Evolutionary conservation across 2,797 vertebrate genomes (phyloP), one percentile per base, ranked within the genome.

Genomic region (Anguilla anguilla): DNA sequence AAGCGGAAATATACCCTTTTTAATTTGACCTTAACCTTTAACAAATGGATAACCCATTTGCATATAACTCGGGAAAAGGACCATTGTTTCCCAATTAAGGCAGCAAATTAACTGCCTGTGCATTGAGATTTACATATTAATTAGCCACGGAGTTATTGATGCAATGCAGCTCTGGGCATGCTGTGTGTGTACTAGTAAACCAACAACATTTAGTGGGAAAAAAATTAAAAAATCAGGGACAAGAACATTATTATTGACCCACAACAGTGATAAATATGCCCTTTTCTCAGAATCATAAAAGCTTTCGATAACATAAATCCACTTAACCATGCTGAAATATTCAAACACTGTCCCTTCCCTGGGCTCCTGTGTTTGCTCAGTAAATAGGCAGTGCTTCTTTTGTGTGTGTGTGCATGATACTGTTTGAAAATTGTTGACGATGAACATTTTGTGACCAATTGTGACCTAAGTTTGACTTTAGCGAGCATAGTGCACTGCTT

Each of bases 41-140:
- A 83, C 46, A 88, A 86, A 86, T 64, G 17, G 85, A 86, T 69
- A 57, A 35, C 22, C 79, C 57, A 88, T 88, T 88, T 88, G 77
- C 88, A 88, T 88, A 83, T 55, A 86, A 86, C 85, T 86, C 25
- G 88, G 84, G 85, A 61, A 77, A 69, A 86, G 85, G 46, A 83
- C 85, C 59, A 86, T 86, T 88, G 88, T 88, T 88, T 88, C 57
- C 88, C 74, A 88, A 88, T 86, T 86, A 88, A 88, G 85, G 85
- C 72, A 88, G 79, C 85, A 88, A 88, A 88, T 88, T 88, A 77
- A 88, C 85, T 86, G 84, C 39, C 79, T 77, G 64, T 77, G 22
- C 72, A 72, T 61, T 82, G 61, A 82, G 83, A 88, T 88, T 88
- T 86, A 83, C 88, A 88, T 88, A 86, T 86, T 86, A 88, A 88